Evolutionary conservation across 1,140 invertebrate genomes (phyloP).

Genomic region (Habropoda laboriosa): DNA sequence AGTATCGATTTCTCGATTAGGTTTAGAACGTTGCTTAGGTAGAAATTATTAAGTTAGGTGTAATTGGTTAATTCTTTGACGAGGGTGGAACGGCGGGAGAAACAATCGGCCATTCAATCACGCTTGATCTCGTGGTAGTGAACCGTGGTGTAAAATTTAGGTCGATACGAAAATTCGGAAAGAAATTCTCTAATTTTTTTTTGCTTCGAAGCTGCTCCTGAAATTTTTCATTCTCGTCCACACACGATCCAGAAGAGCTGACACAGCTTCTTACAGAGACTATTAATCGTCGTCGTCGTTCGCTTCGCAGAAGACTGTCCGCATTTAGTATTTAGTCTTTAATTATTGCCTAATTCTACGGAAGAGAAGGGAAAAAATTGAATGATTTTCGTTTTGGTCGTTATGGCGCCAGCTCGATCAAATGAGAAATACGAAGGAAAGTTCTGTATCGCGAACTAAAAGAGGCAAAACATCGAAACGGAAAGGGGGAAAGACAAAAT

Average conservation of each 20-base stretch:
- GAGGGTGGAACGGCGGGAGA: conserved; percentile 32
- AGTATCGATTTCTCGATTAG: background rate
- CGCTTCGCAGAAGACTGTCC: conserved; percentile 21
- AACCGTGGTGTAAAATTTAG: conserved; percentile 22
- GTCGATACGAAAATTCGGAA: background rate
- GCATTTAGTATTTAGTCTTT: background rate
- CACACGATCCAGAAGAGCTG: too few relatives aligned
- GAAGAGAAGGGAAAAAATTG: background rate
- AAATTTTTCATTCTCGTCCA: background rate
- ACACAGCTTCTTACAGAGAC: too few relatives aligned
- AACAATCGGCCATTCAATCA: conserved; percentile 28
- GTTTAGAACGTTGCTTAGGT: conserved; percentile 8
- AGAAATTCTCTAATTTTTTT: background rate
- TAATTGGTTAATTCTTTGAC: background rate
- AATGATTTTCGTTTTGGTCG: background rate
- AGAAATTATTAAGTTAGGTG: conserved; percentile 13
- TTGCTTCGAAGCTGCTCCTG: background rate
- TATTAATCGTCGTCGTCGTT: background rate
- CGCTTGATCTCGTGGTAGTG: conserved; percentile 62
- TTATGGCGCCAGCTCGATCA: background rate
- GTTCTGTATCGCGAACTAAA: background rate
- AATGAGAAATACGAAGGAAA: background rate
- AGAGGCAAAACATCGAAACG: conserved; percentile 1
- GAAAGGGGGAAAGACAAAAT: background rate
- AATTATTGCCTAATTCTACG: background rate